Conservation (phyloP, 2,888 invertebrate genomes). For the Morpho achilles region DNA sequence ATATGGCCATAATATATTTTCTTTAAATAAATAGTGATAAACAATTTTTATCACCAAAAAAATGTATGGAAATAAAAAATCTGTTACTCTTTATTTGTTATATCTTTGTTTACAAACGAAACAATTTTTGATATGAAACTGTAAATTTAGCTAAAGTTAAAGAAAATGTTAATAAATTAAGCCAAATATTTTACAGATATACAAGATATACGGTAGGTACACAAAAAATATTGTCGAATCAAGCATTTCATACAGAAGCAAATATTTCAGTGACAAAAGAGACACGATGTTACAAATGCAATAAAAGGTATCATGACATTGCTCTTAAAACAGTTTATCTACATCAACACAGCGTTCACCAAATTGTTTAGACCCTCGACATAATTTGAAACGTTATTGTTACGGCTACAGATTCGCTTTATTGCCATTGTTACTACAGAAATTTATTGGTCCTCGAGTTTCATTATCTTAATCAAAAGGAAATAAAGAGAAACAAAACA, state of each 20-base stretch:
- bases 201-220: too few relatives aligned
- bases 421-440: slow-evolving; percentile 6
- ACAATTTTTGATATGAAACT: too few relatives aligned
- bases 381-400: slow-evolving; percentile 11
- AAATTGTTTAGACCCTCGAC: slow-evolving; percentile 6
- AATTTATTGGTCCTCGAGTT: slow-evolving; percentile 12
- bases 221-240: too few relatives aligned
- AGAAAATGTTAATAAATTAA: too few relatives aligned
- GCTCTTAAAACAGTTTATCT: background rate
- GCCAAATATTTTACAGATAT: too few relatives aligned
- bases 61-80: too few relatives aligned
- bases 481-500: slow-evolving; percentile 2
- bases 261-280: background rate
- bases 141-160: too few relatives aligned
- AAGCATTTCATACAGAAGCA: background rate
- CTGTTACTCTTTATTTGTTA: too few relatives aligned
- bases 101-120: too few relatives aligned
- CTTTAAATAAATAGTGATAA: too few relatives aligned
- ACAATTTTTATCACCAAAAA: too few relatives aligned
- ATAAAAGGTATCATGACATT: background rate
- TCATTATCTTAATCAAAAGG: slow-evolving; percentile 3
- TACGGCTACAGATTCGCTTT: slow-evolving; percentile 11
- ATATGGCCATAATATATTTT: too few relatives aligned
- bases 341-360: slow-evolving; percentile 1
- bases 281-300: background rate